phyloP scores from a whole-genome alignment of 2,113 vertebrate species.

The Phylloscopus trochiloides region DNA sequence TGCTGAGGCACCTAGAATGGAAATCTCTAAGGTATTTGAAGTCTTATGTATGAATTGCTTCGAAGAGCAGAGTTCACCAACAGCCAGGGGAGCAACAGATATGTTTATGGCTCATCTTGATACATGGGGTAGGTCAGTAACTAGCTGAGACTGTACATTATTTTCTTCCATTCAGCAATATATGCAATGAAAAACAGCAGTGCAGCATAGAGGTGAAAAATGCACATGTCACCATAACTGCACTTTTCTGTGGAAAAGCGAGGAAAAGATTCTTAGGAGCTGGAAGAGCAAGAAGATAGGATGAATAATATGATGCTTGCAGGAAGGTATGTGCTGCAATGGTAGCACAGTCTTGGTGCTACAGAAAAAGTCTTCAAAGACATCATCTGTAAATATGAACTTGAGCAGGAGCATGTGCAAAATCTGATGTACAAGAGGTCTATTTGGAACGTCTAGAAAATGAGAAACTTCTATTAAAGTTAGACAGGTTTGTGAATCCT shows the following conservation, averaged over 20 bases:
- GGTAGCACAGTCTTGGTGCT: background rate
- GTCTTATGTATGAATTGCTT: conserved; percentile 6
- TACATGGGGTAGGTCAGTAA: conserved; percentile 18
- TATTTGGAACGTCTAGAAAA: background rate
- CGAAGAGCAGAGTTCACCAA: background rate
- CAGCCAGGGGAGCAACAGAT: conserved; percentile 20
- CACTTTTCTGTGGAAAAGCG: background rate
- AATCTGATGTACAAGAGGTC: background rate
- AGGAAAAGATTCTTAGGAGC: background rate
- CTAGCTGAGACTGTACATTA: conserved; percentile 23
- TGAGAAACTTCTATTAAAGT: background rate
- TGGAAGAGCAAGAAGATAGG: background rate
- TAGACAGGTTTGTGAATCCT: background rate
- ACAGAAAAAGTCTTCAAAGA: background rate
- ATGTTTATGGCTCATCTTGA: conserved; percentile 36
- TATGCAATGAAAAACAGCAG: conserved; percentile 9
- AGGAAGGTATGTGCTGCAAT: background rate
- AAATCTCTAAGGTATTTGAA: background rate
- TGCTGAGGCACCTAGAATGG: background rate
- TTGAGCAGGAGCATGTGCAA: background rate
- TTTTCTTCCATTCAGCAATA: conserved; percentile 49
- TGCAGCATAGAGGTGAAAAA: conserved; percentile 11
- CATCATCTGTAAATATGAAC: background rate
- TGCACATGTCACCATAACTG: background rate
- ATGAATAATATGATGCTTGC: background rate